Conservation (phyloP, 2,113 vertebrate species). For the Psilopogon haemacephalus region DNA sequence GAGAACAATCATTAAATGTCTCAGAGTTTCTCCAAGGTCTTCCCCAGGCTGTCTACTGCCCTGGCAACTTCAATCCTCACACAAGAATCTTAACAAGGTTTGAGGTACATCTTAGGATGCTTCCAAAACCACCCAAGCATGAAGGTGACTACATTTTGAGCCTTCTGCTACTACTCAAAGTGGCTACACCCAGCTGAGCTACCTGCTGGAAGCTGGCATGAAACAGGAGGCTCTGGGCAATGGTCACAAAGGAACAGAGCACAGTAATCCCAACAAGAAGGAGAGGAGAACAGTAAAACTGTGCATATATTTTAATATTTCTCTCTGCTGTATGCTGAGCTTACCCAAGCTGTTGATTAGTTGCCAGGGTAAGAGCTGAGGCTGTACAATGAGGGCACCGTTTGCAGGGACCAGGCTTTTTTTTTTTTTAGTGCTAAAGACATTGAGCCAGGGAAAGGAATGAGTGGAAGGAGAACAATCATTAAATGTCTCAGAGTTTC, state of each 20-base stretch:
- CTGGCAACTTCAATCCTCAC: background rate
- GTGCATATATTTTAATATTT: background rate
- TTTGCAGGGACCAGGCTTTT: background rate
- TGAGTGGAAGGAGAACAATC: background rate
- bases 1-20: too few species aligned
- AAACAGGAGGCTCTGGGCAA: background rate
- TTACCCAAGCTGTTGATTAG: background rate
- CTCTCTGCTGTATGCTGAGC: background rate
- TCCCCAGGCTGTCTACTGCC: too few species aligned
- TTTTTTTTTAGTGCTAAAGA: background rate
- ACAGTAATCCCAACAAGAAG: too few species aligned
- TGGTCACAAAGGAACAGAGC: background rate
- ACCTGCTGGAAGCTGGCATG: background rate
- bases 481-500: background rate
- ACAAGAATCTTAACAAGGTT: background rate
- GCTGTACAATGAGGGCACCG: accelerated
- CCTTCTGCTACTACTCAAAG: background rate
- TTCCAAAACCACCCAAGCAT: background rate
- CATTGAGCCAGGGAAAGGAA: background rate
- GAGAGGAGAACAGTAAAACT: background rate
- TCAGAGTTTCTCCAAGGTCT: too few species aligned
- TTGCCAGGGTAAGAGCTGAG: background rate
- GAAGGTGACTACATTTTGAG: background rate
- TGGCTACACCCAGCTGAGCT: background rate
- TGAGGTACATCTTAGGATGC: background rate